Evolutionary conservation across 1,140 invertebrate species (phyloP), one percentile per base, ranked within the genome.

Genomic region (Brachionus calyciflorus): DNA sequence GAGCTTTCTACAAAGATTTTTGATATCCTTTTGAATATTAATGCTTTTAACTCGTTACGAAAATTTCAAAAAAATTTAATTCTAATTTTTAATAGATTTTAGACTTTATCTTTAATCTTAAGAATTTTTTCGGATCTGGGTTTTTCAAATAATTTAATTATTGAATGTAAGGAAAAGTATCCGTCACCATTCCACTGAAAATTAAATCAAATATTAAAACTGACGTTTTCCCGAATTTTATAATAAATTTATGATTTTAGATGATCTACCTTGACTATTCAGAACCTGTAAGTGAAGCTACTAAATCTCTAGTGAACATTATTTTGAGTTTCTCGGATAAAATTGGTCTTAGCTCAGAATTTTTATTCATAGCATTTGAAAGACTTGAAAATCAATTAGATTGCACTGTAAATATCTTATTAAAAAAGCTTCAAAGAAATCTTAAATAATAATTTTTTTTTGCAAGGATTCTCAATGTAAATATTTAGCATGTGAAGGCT

Each of bases 181-280:
- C n/a, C n/a, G n/a, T n/a, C n/a, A n/a, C n/a, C n/a, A n/a, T n/a
- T n/a, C n/a, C n/a, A n/a, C n/a, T n/a, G n/a, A n/a, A n/a, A n/a
- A n/a, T n/a, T n/a, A n/a, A n/a, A n/a, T n/a, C n/a, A n/a, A n/a
- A n/a, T n/a, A n/a, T n/a, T n/a, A n/a, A n/a, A n/a, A n/a, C n/a
- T n/a, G n/a, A n/a, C n/a, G n/a, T n/a, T n/a, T n/a, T n/a, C n/a
- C n/a, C n/a, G n/a, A n/a, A n/a, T n/a, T n/a, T n/a, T n/a, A n/a
- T n/a, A n/a, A n/a, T n/a, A n/a, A 5, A 44, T 44, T 44, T 44
- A 55, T 33, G 12, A 21, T 60, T 60, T n/a, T 33, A 60, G 55
- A 65, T 65, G 60, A 65, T 65, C n/a, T 44, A 28, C 44, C 40
- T 65, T 10, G 60, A 65, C 14, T 65, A 65, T 44, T 65, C 60